These are phyloP conservation scores for Ganaspis brasiliensis DNA, from an alignment of 2,888 invertebrate genomes.

Conservation along the genomic window DNA sequence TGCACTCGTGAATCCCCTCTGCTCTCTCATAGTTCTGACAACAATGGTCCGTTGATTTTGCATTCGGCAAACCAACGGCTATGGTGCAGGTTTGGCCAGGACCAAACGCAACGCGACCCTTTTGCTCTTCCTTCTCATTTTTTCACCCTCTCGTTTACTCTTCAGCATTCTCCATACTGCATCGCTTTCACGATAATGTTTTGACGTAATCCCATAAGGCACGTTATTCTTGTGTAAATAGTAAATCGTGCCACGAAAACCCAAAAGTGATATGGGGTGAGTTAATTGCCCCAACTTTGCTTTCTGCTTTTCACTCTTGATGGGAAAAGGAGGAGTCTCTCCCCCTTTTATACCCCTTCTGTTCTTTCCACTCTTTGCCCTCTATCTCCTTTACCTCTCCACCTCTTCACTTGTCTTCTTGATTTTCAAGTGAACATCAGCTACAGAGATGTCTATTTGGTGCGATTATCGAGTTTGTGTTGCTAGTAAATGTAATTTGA, in stretches of 20 bases:
- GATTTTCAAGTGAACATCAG: background rate
- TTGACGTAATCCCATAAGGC: slow-evolving; percentile 79
- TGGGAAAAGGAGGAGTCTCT: slow-evolving; percentile 44
- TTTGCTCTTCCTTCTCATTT: slow-evolving; percentile 59
- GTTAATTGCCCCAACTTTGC: slow-evolving; percentile 63
- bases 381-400: background rate
- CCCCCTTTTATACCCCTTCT: background rate
- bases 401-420: background rate
- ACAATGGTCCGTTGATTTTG: slow-evolving; percentile 77
- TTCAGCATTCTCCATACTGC: slow-evolving; percentile 53
- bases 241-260: slow-evolving; percentile 51
- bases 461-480: slow-evolving; percentile 14
- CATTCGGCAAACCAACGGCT: slow-evolving; percentile 66
- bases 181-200: slow-evolving; percentile 72
- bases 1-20: background rate
- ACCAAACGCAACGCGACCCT: slow-evolving; percentile 60
- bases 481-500: slow-evolving; percentile 1
- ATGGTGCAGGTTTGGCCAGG: slow-evolving; percentile 57
- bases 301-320: slow-evolving; percentile 46
- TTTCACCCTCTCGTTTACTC: slow-evolving; percentile 49
- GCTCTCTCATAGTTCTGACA: slow-evolving; percentile 10
- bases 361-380: too few species aligned
- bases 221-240: slow-evolving; percentile 77
- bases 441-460: background rate
- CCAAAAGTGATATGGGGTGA: slow-evolving; percentile 65